Evolutionary conservation across 2,113 vertebrate genomes (phyloP).

Genomic region (Melanostigma gelatinosum): DNA sequence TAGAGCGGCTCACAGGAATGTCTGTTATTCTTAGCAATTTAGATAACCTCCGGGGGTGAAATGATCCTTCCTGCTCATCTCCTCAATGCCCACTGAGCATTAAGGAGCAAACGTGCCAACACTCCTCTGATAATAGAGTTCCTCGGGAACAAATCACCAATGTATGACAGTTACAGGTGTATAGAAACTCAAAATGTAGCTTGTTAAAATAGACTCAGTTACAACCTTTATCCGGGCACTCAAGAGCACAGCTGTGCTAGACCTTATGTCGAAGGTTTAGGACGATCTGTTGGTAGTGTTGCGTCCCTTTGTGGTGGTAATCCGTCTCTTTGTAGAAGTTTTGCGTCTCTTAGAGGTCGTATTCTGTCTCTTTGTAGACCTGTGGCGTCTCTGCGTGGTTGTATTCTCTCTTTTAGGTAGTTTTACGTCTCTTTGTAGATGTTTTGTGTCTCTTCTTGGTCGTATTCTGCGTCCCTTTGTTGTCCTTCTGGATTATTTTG

Average conservation of each 20-base stretch:
- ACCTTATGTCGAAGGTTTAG: not conserved
- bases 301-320: no score
- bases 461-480: no score
- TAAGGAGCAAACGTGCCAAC: not conserved
- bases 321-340: no score
- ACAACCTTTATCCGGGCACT: not conserved
- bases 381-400: no score
- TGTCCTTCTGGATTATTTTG: no score
- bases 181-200: not conserved
- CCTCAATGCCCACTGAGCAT: conserved; percentile 13
- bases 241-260: not conserved
- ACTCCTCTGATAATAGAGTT: not conserved
- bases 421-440: no score
- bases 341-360: no score
- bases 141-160: not conserved
- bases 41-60: conserved; percentile 53
- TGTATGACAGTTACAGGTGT: no score
- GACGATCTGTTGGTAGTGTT: no score
- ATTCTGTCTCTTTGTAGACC: no score
- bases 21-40: conserved; percentile 70
- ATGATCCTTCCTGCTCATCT: conserved; percentile 32
- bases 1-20: conserved; percentile 64
- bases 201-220: not conserved
- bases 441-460: no score
- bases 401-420: no score